These are phyloP conservation scores for Hypercompe scribonia DNA, from an alignment of 2,888 invertebrate species.

Conservation along the genomic window DNA sequence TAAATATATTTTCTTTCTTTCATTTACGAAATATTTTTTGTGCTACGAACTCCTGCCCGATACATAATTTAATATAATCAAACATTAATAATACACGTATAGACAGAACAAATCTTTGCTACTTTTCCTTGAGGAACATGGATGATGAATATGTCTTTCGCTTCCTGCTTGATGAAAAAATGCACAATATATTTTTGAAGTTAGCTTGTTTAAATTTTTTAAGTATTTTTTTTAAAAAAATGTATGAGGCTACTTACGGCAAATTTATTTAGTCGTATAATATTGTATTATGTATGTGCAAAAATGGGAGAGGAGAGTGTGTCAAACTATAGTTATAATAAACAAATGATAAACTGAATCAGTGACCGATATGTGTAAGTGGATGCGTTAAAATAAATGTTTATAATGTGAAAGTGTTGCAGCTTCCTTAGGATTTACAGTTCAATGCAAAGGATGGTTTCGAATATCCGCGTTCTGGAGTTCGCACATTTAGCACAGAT, in stretches of 20 bases:
- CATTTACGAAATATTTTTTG: neutral
- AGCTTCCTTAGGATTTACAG: constrained; percentile 27
- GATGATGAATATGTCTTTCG: neutral
- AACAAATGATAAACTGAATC: neutral
- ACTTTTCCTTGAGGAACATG: neutral
- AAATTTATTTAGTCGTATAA: too few species aligned
- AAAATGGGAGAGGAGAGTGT: neutral
- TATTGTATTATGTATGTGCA: neutral
- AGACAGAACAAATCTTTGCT: neutral
- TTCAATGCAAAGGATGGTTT: constrained; percentile 24
- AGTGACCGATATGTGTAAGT: neutral
- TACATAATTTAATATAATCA: neutral
- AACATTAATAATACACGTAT: neutral
- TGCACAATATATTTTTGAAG: neutral
- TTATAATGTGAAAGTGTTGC: constrained; percentile 26
- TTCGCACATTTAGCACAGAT: neutral
- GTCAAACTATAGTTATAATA: neutral
- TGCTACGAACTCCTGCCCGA: neutral
- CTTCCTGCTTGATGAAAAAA: neutral
- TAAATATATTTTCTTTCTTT: too few species aligned
- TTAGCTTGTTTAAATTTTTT: neutral
- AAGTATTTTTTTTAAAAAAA: too few species aligned
- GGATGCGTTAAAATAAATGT: neutral
- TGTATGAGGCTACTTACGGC: too few species aligned
- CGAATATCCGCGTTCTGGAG: constrained; percentile 39